Conservation (phyloP, 2,797 vertebrate genomes). For the Enteromius viviparus region DNA sequence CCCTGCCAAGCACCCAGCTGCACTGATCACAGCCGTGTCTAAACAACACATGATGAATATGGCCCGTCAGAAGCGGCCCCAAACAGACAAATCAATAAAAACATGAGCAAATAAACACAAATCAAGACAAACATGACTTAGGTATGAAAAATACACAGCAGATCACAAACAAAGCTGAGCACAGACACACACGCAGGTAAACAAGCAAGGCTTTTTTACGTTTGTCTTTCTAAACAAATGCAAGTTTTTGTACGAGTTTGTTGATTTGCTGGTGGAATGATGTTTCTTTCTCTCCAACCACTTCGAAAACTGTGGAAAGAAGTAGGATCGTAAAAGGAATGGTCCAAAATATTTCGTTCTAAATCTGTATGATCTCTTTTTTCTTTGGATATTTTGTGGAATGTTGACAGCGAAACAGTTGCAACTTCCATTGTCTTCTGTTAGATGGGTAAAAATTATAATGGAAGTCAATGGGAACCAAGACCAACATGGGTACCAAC, state of each 20-base stretch:
- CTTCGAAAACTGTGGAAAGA: neutral
- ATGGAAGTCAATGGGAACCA: neutral
- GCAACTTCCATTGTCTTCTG: neutral
- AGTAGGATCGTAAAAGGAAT: neutral
- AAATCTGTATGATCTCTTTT: neutral
- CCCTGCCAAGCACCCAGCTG: slow-evolving; percentile 54
- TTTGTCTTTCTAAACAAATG: slow-evolving; percentile 28
- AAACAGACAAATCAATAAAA: slow-evolving; percentile 55
- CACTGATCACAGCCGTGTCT: slow-evolving; percentile 52
- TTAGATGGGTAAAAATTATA: neutral
- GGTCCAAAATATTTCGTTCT: neutral
- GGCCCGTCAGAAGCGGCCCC: slow-evolving; percentile 43
- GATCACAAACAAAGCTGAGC: slow-evolving; percentile 30
- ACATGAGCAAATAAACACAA: slow-evolving; percentile 55
- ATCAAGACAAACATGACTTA: slow-evolving; percentile 58
- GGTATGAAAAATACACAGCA: slow-evolving; percentile 50
- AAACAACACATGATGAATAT: slow-evolving; percentile 60
- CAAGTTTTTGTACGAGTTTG: neutral
- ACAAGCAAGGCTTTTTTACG: slow-evolving; percentile 9
- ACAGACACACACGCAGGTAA: slow-evolving; percentile 24
- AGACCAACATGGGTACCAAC: neutral
- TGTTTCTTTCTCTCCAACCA: slow-evolving; percentile 6
- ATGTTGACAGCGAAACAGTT: neutral
- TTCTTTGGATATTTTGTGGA: neutral
- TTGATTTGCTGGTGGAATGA: slow-evolving; percentile 10